These are phyloP conservation scores for Brassicogethes aeneus DNA, from an alignment of 2,888 invertebrate genomes.

Conservation along the genomic window DNA sequence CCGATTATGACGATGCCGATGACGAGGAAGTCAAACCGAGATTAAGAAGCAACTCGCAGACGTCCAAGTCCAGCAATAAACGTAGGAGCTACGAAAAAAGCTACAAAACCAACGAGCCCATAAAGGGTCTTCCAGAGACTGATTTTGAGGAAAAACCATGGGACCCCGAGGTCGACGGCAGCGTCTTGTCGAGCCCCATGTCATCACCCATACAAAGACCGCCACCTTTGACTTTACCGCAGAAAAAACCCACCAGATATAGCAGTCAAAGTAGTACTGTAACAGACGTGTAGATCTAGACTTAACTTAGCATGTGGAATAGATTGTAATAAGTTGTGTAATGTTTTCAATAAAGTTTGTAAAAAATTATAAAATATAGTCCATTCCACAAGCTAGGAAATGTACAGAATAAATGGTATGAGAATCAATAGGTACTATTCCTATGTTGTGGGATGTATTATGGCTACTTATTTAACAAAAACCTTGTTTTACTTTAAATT, in stretches of 20 bases:
- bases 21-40: constrained; percentile 23
- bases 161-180: constrained; percentile 52
- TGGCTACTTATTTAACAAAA: too few species aligned
- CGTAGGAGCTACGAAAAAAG: constrained; percentile 69
- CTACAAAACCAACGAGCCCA: constrained; percentile 78
- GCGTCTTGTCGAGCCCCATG: neutral
- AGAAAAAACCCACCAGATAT: constrained; percentile 11
- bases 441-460: constrained; percentile 34
- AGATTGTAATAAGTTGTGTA: constrained; percentile 4
- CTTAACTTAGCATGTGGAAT: constrained; percentile 27
- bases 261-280: constrained; percentile 35
- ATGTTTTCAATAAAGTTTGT: constrained; percentile 18
- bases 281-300: constrained; percentile 28
- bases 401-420: constrained; percentile 21
- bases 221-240: neutral
- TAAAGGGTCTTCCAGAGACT: constrained; percentile 59
- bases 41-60: neutral
- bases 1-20: constrained; percentile 23
- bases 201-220: neutral
- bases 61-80: constrained; percentile 42
- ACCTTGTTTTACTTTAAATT: too few species aligned
- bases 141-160: constrained; percentile 76
- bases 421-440: constrained; percentile 18
- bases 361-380: constrained; percentile 7
- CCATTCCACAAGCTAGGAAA: constrained; percentile 37